Base-by-base conservation (phyloP, 2,113 vertebrate species). In the Peucedramus taeniatus region DNA sequence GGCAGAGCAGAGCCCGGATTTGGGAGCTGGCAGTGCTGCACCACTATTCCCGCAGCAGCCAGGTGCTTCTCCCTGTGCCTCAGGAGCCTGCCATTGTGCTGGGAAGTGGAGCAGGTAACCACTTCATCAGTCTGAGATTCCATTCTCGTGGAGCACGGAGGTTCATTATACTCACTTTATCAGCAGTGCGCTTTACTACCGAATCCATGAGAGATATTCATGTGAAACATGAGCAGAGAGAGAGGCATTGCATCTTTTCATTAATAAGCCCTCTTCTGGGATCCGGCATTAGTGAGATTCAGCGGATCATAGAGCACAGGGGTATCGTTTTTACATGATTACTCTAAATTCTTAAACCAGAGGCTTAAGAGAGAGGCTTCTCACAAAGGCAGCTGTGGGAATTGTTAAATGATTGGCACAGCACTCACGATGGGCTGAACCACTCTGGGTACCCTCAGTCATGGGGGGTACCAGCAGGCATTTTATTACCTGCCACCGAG, bases 241-340 rank as follows among this genome's bases (percentile, higher is more conserved):
- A 97, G 97, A 98, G 81, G 97, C 97, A 96, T 97, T 97, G 98
- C 94, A 96, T 97, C 98, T 98, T 97, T 97, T 98, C 98, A 98
- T 98, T 98, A 98, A 98, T 98, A 98, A 98, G 98, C 97, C 97
- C 98, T 98, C 98, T 98, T 98, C 97, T 97, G 98, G 98, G 98
- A 98, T 98, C 97, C 42, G 93, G 98, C 97, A 98, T 98, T 98
- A 98, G 98, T 66, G 97, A 98, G 98, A 98, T 98, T 98, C 98
- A 98, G 98, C 95, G 97, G 97, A 98, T 98, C 98, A 98, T 96
- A 98, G 97, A 98, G 98, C 98, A 98, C 97, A 98, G 98, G 98
- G 98, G 98, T 99, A 98, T 98, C 98, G 98, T 98, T 98, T 99
- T 98, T 98, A 98, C 98, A 98, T 98, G 98, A 99, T 99, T 99